These are phyloP conservation scores for Fragum fragum DNA, from an alignment of 2,888 invertebrate genomes.

Conservation along the genomic window DNA sequence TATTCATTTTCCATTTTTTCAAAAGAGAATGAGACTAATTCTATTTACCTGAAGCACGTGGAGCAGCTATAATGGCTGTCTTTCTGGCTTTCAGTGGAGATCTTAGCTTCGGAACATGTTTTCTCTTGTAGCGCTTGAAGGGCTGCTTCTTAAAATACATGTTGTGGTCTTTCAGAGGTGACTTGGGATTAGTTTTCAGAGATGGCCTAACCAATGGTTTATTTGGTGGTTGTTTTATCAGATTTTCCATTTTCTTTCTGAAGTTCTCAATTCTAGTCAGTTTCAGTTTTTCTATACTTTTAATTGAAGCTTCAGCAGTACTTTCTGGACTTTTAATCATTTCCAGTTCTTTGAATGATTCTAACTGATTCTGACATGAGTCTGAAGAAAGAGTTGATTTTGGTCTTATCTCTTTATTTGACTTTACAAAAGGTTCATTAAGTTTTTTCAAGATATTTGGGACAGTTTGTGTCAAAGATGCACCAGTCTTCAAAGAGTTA, in stretches of 20 bases:
- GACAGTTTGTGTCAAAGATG: too few relatives aligned
- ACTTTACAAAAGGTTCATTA: too few relatives aligned
- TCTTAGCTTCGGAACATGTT: not conserved
- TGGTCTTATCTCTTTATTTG: too few relatives aligned
- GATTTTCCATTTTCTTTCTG: not conserved
- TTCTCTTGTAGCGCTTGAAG: not conserved
- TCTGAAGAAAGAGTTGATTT: too few relatives aligned
- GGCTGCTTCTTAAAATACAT: not conserved
- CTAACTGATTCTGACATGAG: too few relatives aligned
- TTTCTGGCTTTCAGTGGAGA: conserved; percentile 10
- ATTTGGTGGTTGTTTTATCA: not conserved
- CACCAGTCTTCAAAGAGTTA: too few relatives aligned
- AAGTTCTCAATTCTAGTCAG: not conserved
- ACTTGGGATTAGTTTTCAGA: not conserved
- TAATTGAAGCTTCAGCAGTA: not conserved
- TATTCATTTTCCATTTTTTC: not conserved
- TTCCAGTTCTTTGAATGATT: too few relatives aligned
- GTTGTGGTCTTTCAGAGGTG: conserved; percentile 7
- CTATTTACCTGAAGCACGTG: not conserved
- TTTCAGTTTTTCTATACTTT: not conserved
- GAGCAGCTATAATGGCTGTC: not conserved
- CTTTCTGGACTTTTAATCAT: too few relatives aligned
- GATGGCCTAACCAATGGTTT: not conserved
- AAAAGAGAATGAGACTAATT: too few relatives aligned
- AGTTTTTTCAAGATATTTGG: too few relatives aligned